Evolutionary conservation across 1,140 invertebrate species (phyloP).

Genomic region (Drosophila athabasca): DNA sequence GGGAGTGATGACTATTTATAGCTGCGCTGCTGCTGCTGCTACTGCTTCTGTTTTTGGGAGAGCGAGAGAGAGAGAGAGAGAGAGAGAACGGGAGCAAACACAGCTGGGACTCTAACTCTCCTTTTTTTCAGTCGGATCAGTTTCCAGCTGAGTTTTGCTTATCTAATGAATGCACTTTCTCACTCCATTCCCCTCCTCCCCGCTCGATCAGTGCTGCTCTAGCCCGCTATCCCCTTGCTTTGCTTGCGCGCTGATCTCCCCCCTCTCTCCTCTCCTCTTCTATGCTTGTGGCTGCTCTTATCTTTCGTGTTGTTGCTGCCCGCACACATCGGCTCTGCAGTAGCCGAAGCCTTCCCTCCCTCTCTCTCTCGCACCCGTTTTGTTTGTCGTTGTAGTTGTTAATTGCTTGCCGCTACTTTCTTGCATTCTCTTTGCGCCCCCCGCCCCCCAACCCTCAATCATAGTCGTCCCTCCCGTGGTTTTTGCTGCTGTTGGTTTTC

Average conservation of each 20-base stretch:
- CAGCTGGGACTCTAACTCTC: conserved; percentile 49
- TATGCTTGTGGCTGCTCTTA: conserved; percentile 23
- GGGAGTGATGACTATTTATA: too few relatives aligned
- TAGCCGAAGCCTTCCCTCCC: background rate
- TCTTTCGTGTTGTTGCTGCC: conserved; percentile 36
- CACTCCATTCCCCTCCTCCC: conserved; percentile 8
- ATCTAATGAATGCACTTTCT: conserved; percentile 71
- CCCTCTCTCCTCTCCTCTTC: background rate
- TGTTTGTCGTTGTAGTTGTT: conserved; percentile 77
- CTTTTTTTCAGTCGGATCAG: conserved; percentile 4
- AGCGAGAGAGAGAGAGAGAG: background rate
- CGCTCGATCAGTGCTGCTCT: conserved; percentile 2
- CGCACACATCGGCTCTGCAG: conserved; percentile 36
- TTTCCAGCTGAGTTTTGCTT: conserved; percentile 62
- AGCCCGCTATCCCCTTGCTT: background rate
- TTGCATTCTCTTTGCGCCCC: conserved; percentile 39
- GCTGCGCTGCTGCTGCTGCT: too few relatives aligned
- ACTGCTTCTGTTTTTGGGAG: conserved; percentile 1
- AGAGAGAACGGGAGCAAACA: conserved; percentile 39
- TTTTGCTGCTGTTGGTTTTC: conserved; percentile 62
- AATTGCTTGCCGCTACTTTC: conserved; percentile 78
- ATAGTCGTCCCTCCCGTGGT: conserved; percentile 3
- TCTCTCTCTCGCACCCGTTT: conserved; percentile 18
- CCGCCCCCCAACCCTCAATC: conserved; percentile 20
- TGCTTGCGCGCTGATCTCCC: background rate